A percentile compares a stretch with the other conserved stretches of the same genome.
Evolutionary conservation across 2,113 vertebrate genomes (phyloP).

Genomic region (Sylvia atricapilla): DNA sequence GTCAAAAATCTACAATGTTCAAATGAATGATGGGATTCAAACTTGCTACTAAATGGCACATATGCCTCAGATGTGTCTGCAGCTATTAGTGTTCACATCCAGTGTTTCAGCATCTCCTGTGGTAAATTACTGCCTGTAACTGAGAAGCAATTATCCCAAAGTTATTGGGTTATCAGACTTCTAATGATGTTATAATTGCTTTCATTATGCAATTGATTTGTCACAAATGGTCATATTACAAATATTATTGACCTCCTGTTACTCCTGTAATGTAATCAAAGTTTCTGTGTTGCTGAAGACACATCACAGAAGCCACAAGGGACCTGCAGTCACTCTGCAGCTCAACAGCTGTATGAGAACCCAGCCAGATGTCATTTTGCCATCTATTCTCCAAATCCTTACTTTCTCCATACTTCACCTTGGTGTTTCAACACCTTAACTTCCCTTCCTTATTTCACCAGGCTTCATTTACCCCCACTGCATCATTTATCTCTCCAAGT

Average conservation of each 20-base stretch:
- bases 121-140: slow-evolving; percentile 18
- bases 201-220: slow-evolving; percentile 45
- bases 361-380: not conserved
- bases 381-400: not conserved
- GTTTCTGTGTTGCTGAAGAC: not conserved
- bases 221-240: slow-evolving; percentile 6
- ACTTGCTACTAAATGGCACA: not conserved
- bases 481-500: not conserved
- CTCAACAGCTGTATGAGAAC: not conserved
- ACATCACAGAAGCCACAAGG: not conserved
- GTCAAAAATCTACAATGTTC: not conserved
- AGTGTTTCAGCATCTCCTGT: not conserved
- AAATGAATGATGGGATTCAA: not conserved
- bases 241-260: slow-evolving; percentile 16
- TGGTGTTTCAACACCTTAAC: not conserved
- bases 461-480: not conserved
- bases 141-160: slow-evolving; percentile 28
- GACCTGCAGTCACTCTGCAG: not conserved
- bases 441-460: not conserved
- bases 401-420: not conserved
- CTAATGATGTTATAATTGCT: slow-evolving; percentile 1
- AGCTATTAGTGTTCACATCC: not conserved
- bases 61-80: not conserved
- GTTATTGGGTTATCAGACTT: slow-evolving; percentile 40
- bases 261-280: not conserved